Conservation (phyloP, 2,888 invertebrate species). For the Chymomyza fuscimana region DNA sequence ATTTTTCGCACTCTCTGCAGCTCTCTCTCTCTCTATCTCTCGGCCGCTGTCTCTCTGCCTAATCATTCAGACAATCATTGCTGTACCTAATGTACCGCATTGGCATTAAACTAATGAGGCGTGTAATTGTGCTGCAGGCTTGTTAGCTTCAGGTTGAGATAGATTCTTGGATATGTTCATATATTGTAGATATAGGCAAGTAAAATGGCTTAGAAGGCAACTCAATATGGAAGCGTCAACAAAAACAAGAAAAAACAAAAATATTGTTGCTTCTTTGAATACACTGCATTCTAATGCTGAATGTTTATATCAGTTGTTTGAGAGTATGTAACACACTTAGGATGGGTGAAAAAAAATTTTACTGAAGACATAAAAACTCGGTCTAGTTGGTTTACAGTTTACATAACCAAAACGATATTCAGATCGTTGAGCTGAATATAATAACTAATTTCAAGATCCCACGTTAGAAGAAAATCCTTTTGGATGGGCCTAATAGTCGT, state of each 20-base stretch:
- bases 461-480: too few relatives aligned
- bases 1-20: too few relatives aligned
- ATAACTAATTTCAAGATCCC: too few relatives aligned
- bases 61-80: background rate
- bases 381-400: too few relatives aligned
- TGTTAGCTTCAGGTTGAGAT: background rate
- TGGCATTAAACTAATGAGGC: slow-evolving; percentile 50
- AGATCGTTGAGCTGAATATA: too few relatives aligned
- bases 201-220: background rate
- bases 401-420: too few relatives aligned
- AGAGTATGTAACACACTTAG: background rate
- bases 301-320: background rate
- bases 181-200: slow-evolving; percentile 31
- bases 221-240: slow-evolving; percentile 5
- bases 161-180: background rate
- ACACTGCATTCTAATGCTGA: background rate
- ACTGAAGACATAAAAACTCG: too few relatives aligned
- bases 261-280: background rate
- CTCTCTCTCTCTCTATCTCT: too few relatives aligned
- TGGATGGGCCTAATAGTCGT: too few relatives aligned
- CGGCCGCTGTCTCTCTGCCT: too few relatives aligned
- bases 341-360: too few relatives aligned
- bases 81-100: slow-evolving; percentile 43
- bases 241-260: background rate
- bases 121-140: slow-evolving; percentile 46